Percentiles rank a stretch among this genome's conserved stretches.
Evolutionary conservation across 2,797 vertebrate genomes (phyloP).

Genomic region (Lerista edwardsae): DNA sequence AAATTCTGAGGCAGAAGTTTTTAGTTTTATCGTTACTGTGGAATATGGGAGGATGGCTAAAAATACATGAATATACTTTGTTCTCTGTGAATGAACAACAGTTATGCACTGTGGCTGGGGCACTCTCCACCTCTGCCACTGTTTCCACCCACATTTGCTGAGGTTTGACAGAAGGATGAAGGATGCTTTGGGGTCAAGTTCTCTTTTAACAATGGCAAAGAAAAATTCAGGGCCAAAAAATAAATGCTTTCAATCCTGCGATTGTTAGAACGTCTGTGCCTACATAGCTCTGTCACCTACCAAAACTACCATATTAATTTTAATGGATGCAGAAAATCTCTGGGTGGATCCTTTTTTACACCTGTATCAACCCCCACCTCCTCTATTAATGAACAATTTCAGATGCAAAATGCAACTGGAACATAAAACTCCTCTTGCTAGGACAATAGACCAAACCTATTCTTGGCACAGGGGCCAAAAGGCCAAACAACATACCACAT

Average conservation of each 20-base stretch:
- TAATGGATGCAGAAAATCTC: not conserved
- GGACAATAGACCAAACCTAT: not conserved
- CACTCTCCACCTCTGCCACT: not conserved
- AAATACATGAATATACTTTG: not conserved
- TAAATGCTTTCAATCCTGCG: not conserved
- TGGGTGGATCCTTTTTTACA: not conserved
- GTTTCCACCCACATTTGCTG: not conserved
- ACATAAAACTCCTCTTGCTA: not conserved
- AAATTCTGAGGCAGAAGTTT: conserved; percentile 12
- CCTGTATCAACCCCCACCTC: not conserved
- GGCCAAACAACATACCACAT: not conserved
- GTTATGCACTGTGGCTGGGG: not conserved
- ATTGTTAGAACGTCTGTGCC: not conserved
- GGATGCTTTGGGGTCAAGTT: not conserved
- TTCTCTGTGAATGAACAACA: no score
- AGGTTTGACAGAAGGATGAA: not conserved
- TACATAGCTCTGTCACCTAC: not conserved
- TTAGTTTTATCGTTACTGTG: not conserved
- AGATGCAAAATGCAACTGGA: not conserved
- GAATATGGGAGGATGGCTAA: not conserved
- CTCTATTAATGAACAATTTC: not conserved
- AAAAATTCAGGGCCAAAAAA: not conserved
- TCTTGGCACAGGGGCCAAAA: not conserved
- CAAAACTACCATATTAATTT: not conserved
- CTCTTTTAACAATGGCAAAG: not conserved